These are phyloP conservation scores for Leptocoma aspasia DNA, from an alignment of 2,113 vertebrate species.

Conservation along the genomic window DNA sequence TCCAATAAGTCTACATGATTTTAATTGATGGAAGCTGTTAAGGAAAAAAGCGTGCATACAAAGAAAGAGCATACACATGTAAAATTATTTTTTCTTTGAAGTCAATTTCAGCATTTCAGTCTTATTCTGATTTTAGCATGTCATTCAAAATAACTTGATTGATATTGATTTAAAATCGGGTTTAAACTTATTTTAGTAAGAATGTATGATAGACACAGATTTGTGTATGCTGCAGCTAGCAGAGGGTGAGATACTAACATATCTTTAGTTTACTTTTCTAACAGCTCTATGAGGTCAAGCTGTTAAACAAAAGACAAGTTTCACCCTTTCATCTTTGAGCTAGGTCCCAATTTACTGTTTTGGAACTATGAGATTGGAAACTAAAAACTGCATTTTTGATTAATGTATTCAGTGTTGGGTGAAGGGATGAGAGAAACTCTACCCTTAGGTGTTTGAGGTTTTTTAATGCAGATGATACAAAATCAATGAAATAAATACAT, in stretches of 20 bases:
- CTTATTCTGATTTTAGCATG: neutral
- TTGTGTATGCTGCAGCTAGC: neutral
- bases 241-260: neutral
- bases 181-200: neutral
- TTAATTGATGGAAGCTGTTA: slow-evolving; percentile 42
- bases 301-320: neutral
- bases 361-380: neutral
- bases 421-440: neutral
- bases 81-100: neutral
- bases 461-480: neutral
- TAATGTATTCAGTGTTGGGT: neutral
- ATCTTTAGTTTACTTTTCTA: neutral
- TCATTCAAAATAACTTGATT: neutral
- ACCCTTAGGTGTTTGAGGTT: neutral
- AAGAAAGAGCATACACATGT: neutral
- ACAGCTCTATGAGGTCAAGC: neutral
- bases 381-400: neutral
- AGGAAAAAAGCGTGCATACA: neutral
- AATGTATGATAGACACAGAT: neutral
- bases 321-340: neutral
- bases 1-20: slow-evolving; percentile 44
- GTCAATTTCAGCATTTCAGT: neutral
- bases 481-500: neutral
- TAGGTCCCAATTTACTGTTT: neutral
- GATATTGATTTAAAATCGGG: neutral